Evolutionary conservation across 2,113 vertebrate species (phyloP).

Genomic region (Aegypius monachus): DNA sequence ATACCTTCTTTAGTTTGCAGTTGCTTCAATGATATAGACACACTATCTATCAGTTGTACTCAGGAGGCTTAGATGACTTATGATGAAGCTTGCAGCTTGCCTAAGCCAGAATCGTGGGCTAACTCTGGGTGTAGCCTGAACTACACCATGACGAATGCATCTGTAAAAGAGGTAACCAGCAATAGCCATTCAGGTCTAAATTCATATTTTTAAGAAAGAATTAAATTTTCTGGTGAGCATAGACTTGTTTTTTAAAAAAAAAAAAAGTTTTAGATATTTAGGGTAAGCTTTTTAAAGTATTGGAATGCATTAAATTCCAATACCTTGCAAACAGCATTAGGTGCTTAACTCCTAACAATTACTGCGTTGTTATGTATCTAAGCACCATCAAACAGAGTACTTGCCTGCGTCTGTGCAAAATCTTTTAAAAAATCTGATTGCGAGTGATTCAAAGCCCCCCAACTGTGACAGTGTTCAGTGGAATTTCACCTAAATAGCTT

Average conservation of each 20-base stretch:
- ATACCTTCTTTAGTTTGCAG: not conserved
- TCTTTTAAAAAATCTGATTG: not conserved
- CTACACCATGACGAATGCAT: rapidly evolving
- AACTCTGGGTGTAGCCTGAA: not conserved
- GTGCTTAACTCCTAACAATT: not conserved
- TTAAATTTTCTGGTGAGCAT: not conserved
- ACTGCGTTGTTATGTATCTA: not conserved
- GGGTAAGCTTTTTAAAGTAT: not conserved
- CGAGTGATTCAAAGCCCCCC: not conserved
- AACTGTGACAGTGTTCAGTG: not conserved
- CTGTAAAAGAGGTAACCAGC: not conserved
- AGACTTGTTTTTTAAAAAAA: not conserved
- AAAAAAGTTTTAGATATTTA: not conserved
- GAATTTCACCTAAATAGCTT: not conserved
- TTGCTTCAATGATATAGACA: not conserved
- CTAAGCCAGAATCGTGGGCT: not conserved
- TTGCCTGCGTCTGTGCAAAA: not conserved
- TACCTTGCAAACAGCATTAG: not conserved
- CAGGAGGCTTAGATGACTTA: rapidly evolving
- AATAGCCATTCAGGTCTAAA: not conserved
- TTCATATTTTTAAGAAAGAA: not conserved
- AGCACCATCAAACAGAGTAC: not conserved
- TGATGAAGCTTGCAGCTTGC: not conserved
- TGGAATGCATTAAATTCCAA: not conserved
- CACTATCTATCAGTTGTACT: not conserved